These are phyloP conservation scores for Zoanthus gigantus DNA, from an alignment of 92 coral and sea anemone genomes.

Conservation along the genomic window DNA sequence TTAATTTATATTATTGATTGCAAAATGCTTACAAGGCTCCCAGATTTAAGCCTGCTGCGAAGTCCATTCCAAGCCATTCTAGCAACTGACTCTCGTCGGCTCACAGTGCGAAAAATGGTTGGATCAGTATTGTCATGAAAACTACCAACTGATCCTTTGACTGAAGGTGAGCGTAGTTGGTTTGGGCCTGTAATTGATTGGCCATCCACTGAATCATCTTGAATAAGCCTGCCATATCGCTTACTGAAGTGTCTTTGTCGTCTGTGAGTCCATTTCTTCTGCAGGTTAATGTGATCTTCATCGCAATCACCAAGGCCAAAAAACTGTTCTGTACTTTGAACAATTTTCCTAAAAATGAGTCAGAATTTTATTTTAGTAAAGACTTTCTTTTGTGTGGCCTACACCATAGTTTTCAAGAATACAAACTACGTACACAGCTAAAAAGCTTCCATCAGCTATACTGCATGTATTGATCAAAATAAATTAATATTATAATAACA, in stretches of 20 bases:
- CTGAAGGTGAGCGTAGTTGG: conserved; percentile 8
- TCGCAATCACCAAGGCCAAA: conserved; percentile 94
- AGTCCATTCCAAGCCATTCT: conserved; percentile 94
- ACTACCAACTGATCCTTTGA: conserved; percentile 34
- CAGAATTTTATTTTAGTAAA: neutral
- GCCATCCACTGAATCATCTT: conserved; percentile 74
- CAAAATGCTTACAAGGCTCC: conserved; percentile 55
- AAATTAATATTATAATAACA: too few species aligned
- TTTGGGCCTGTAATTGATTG: conserved; percentile 35
- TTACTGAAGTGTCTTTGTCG: conserved; percentile 86
- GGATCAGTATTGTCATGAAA: conserved; percentile 67
- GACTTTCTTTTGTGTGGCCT: too few species aligned
- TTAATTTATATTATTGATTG: too few species aligned
- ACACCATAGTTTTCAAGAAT: too few species aligned
- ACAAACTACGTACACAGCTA: too few species aligned
- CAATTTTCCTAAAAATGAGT: conserved; percentile 76
- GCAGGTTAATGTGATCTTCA: conserved; percentile 73
- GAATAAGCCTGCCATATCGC: conserved; percentile 82
- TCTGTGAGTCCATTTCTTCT: conserved; percentile 91
- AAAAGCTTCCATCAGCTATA: too few species aligned
- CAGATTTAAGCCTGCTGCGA: conserved; percentile 62
- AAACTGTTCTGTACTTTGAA: conserved; percentile 92
- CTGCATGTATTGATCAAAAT: too few species aligned
- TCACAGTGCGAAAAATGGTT: conserved; percentile 75
- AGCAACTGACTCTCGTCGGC: conserved; percentile 96